Evolutionary conservation across 2,888 invertebrate genomes (phyloP).

Genomic region (Trichogramma dendrolimi): DNA sequence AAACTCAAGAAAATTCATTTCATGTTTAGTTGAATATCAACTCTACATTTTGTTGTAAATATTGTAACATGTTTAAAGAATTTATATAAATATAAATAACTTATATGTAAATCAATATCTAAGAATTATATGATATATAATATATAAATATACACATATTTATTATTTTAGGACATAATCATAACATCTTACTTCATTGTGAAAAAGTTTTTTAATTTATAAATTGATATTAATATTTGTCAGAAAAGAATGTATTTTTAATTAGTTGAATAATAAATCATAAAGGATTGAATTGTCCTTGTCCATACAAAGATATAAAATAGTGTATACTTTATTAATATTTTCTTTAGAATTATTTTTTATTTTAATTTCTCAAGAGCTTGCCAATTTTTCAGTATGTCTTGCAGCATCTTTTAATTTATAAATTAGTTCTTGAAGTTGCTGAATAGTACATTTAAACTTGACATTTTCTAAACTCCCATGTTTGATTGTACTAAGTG

Average conservation of each 20-base stretch:
- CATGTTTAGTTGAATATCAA: constrained; percentile 34
- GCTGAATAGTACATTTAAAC: constrained; percentile 62
- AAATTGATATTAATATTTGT: constrained; percentile 39
- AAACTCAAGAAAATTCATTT: constrained; percentile 11
- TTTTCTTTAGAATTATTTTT: constrained; percentile 17
- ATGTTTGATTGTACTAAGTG: constrained; percentile 38
- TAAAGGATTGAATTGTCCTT: constrained; percentile 45
- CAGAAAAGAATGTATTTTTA: constrained; percentile 45
- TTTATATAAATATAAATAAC: constrained; percentile 40
- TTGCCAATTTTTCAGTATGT: constrained; percentile 58
- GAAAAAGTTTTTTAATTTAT: constrained; percentile 38
- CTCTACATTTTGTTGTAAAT: constrained; percentile 47
- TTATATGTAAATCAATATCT: constrained; percentile 37
- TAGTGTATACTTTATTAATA: constrained; percentile 37
- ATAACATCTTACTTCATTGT: constrained; percentile 38
- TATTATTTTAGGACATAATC: constrained; percentile 40
- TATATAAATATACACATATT: constrained; percentile 42
- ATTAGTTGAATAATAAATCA: constrained; percentile 43
- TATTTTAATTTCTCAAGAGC: constrained; percentile 24
- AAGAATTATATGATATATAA: constrained; percentile 23
- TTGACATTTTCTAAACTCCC: constrained; percentile 53
- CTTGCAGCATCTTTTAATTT: constrained; percentile 64
- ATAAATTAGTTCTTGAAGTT: constrained; percentile 64
- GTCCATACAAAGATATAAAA: constrained; percentile 49
- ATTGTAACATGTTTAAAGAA: constrained; percentile 48